phyloP scores from a whole-genome alignment of 2,797 vertebrate species.

The Anguilla marmorata region DNA sequence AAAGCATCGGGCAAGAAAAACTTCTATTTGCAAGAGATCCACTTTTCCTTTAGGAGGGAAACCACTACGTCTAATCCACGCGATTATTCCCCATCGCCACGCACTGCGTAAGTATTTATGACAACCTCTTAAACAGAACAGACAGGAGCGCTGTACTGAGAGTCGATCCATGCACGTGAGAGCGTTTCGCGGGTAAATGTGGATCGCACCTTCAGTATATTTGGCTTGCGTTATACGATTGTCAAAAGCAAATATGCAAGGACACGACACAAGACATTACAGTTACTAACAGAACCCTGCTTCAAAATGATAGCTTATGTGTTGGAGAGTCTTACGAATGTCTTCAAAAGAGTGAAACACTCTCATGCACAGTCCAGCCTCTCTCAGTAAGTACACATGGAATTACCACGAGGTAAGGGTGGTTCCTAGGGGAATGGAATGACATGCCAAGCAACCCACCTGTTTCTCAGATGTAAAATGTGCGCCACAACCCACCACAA shows the following conservation, averaged over 20 bases:
- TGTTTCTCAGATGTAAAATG: not conserved
- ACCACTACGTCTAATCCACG: not conserved
- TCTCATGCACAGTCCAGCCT: not conserved
- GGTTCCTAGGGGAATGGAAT: not conserved
- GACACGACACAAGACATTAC: not conserved
- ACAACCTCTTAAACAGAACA: not conserved
- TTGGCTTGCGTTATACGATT: conserved; percentile 24
- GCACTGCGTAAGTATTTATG: not conserved
- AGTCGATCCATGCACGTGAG: not conserved
- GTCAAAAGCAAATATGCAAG: conserved; percentile 15
- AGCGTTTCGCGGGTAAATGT: not conserved
- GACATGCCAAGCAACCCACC: not conserved
- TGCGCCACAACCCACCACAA: conserved; percentile 12
- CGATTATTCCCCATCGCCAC: not conserved
- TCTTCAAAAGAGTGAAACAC: not conserved
- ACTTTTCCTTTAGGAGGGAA: not conserved
- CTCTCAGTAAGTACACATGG: not conserved
- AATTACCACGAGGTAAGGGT: not conserved
- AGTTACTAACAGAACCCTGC: conserved; percentile 14
- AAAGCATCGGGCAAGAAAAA: not conserved
- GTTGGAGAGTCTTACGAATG: not conserved
- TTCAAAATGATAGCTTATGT: conserved; percentile 12
- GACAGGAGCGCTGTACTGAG: not conserved
- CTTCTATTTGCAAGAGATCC: not conserved
- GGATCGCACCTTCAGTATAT: not conserved